Conservation (phyloP, 2,797 vertebrate species). For the Prunella strophiata region DNA sequence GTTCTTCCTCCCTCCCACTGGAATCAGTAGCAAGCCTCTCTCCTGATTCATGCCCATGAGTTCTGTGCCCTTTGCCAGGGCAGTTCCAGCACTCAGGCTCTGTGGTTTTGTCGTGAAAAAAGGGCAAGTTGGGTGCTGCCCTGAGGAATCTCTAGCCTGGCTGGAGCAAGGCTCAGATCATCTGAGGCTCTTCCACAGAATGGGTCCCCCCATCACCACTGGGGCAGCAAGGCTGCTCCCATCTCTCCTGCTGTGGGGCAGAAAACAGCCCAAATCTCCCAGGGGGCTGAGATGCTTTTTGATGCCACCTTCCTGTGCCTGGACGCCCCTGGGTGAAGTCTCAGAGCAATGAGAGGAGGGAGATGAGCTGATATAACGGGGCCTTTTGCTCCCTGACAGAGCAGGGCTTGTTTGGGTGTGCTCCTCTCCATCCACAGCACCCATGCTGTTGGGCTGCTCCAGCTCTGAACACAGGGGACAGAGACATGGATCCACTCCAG, state of each 20-base stretch:
- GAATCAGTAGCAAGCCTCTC: neutral
- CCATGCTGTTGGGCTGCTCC: neutral
- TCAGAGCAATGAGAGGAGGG: neutral
- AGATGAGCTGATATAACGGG: neutral
- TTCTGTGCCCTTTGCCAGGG: neutral
- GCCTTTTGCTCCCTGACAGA: neutral
- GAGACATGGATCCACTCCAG: neutral
- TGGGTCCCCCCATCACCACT: accelerated
- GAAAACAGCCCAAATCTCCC: neutral
- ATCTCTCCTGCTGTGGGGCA: neutral
- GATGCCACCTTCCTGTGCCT: neutral
- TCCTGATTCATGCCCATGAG: neutral
- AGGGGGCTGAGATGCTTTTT: neutral
- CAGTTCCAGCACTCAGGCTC: neutral
- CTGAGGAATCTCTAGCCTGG: neutral
- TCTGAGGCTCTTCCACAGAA: neutral
- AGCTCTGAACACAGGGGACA: neutral
- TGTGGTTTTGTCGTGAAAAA: neutral
- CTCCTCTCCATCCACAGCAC: neutral
- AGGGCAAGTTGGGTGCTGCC: neutral
- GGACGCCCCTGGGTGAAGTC: neutral
- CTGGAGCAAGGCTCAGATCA: neutral
- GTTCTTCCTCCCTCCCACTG: neutral
- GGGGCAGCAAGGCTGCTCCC: neutral
- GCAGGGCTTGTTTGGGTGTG: neutral